Base-by-base conservation (phyloP, 2,888 invertebrate genomes). In the Cosmorhoe ocellata region DNA sequence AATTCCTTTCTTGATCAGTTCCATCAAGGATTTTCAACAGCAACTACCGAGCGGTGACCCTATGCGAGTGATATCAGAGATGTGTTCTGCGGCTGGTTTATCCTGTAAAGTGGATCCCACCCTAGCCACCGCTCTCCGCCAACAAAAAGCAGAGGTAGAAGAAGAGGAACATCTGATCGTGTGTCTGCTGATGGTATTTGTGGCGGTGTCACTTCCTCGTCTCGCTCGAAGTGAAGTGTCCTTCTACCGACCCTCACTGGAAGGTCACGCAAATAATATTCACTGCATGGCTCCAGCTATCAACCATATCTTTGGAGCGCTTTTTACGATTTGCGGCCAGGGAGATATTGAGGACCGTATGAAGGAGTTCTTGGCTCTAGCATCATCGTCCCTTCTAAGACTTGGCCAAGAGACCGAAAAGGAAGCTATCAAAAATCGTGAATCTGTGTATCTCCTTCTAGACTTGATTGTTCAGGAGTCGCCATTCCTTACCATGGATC, bases 391-490 rank as follows among this genome's bases (percentile, higher is more conserved):
- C 71, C 91, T 99, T 39, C 89, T 99, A 33, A 93, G 99, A 47
- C 92, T 99, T 24, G 99, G 99, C 0, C 98, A 98, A 77, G 99
- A 99, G 84, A 96, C 96, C 3, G 98, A 98, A 69, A 97, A 96
- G 77, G 99, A 99, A 78, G 95, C 95, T 0, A 97, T 96, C 22
- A 96, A 94, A 71, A 98, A 99, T 84, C 92, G 99, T 41, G 99
- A 99, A 81, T 98, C 99, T 0, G 97, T 99, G 30, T 99, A 99
- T 86, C 93, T 99, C 46, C 91, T 99, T 26, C 91, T 99, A 2
- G 99, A 99, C 86, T 95, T 98, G 89, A 98, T 99, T 79, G 99
- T 99, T 32, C 98, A 99, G 81, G 98, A 99, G 81, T 99, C 98
- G 9, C 98, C 99, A 9, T 99, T 98, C 89, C 92, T 99, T 14